Evolutionary conservation across 2,113 vertebrate species (phyloP).

Genomic region (Elachura formosa): DNA sequence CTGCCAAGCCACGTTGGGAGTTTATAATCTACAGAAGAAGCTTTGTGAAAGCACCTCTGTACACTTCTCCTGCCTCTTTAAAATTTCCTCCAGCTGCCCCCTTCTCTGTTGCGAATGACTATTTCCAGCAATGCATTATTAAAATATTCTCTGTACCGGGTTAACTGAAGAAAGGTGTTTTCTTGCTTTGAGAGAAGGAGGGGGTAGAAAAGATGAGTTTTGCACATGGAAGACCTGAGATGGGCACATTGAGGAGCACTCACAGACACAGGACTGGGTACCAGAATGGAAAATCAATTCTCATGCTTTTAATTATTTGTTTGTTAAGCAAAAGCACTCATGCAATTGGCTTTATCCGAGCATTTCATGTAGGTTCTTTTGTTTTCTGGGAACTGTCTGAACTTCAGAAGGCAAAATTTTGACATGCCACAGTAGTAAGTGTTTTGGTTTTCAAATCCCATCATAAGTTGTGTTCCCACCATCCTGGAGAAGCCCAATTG

Average conservation of each 20-base stretch:
- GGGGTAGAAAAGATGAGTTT: background rate
- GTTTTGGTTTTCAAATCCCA: background rate
- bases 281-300: background rate
- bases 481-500: background rate
- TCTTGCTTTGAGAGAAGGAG: background rate
- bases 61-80: fast-evolving
- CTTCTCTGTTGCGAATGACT: background rate
- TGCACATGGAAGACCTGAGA: background rate
- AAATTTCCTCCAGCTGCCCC: fast-evolving
- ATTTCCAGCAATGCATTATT: background rate
- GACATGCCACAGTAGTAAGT: fast-evolving
- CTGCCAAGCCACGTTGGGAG: fast-evolving
- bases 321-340: background rate
- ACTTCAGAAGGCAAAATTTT: background rate
- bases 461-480: background rate
- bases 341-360: background rate
- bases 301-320: background rate
- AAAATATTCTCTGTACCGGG: background rate
- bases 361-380: background rate
- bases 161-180: background rate
- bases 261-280: background rate
- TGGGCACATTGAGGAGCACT: fast-evolving
- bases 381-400: background rate
- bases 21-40: background rate
- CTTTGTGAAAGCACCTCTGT: background rate